These are phyloP conservation scores for Tipula helvola DNA, from an alignment of 2,888 invertebrate species.

Conservation along the genomic window DNA sequence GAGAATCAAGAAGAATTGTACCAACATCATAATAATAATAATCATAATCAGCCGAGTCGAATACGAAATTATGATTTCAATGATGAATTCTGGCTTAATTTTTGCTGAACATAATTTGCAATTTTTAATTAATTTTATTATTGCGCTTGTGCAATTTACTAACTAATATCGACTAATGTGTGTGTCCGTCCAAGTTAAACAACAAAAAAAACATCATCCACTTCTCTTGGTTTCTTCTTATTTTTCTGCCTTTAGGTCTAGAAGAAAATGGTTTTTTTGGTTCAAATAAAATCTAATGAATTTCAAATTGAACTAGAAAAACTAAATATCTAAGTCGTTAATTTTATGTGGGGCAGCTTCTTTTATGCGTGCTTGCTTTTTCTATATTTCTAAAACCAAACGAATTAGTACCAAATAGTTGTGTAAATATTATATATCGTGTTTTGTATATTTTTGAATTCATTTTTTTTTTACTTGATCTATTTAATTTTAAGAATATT, in stretches of 20 bases:
- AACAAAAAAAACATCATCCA: not conserved
- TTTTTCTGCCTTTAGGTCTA: no score
- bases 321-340: not conserved
- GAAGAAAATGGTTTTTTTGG: no score
- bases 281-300: no score
- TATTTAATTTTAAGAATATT: not conserved
- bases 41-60: not conserved
- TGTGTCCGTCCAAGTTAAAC: not conserved
- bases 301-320: not conserved
- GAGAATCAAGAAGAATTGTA: not conserved
- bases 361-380: not conserved
- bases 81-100: constrained; percentile 18
- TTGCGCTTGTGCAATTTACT: not conserved
- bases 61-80: constrained; percentile 17
- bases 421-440: not conserved
- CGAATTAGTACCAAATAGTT: not conserved
- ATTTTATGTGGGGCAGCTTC: not conserved
- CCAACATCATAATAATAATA: not conserved
- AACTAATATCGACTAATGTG: not conserved
- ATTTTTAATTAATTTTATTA: not conserved
- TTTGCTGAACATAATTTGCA: not conserved
- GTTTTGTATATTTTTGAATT: not conserved
- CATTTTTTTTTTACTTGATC: not conserved
- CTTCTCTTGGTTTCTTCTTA: not conserved
- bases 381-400: not conserved